Evolutionary conservation across 2,797 vertebrate species (phyloP).

Genomic region (Monodelphis domestica): DNA sequence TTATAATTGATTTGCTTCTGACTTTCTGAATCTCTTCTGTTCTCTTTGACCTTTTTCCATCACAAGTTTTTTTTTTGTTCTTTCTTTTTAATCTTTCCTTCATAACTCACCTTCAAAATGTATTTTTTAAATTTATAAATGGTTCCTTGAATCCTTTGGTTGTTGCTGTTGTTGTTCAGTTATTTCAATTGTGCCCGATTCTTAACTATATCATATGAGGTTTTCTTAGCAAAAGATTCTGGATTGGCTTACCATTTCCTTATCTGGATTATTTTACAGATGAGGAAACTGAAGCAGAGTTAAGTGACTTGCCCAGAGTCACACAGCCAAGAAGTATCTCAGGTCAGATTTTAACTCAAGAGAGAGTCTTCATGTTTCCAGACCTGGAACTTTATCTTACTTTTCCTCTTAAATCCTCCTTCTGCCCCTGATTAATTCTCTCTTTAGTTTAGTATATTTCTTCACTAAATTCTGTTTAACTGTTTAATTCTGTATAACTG

Average conservation of each 20-base stretch:
- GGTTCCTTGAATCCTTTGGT: no score
- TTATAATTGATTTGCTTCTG: background rate
- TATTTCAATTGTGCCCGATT: no score
- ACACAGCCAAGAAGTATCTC: no score
- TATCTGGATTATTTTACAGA: no score
- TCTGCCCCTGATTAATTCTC: background rate
- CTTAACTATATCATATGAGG: no score
- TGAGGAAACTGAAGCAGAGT: no score
- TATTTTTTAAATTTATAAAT: background rate
- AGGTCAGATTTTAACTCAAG: no score
- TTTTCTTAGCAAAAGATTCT: no score
- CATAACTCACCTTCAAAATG: background rate
- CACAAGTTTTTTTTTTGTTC: background rate
- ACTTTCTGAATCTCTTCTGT: background rate
- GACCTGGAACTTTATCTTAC: background rate
- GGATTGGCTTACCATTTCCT: no score
- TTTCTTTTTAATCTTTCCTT: background rate
- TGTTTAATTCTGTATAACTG: background rate
- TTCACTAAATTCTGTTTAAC: background rate
- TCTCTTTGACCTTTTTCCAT: background rate
- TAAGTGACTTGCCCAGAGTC: no score
- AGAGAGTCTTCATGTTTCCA: no score
- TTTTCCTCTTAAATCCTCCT: background rate
- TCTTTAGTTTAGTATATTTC: background rate
- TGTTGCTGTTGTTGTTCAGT: no score